Percentiles rank a stretch among this genome's conserved stretches.
phyloP scores from a whole-genome alignment of 2,888 invertebrate species.

The Oasisia sp. region DNA sequence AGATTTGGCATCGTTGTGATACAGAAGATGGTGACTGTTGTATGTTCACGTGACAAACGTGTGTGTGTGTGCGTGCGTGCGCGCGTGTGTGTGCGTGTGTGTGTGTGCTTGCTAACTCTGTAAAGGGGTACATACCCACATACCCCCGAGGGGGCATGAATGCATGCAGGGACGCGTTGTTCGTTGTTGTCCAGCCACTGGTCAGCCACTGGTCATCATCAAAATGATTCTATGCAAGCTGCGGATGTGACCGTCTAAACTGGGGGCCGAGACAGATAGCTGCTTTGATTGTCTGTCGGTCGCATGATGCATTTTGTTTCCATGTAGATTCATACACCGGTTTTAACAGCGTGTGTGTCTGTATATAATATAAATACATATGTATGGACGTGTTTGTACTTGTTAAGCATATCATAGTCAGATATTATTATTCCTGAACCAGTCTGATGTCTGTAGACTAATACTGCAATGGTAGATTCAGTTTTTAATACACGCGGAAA shows the following conservation, averaged over 20 bases:
- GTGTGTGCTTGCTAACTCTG: not conserved
- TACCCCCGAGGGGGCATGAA: not conserved
- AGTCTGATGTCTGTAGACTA: not conserved
- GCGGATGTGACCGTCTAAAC: not conserved
- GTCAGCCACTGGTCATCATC: not conserved
- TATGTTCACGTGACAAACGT: not conserved
- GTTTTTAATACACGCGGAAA: not conserved
- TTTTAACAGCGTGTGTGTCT: not conserved
- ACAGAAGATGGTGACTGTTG: not conserved
- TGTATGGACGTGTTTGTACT: not conserved
- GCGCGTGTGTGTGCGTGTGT: not conserved
- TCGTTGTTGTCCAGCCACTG: not conserved
- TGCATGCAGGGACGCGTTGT: not conserved
- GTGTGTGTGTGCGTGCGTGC: not conserved
- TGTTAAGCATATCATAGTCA: slow-evolving; percentile 17
- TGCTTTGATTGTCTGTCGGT: not conserved
- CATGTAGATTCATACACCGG: not conserved
- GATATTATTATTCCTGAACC: not conserved
- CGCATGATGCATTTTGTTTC: not conserved
- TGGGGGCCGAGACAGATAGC: not conserved
- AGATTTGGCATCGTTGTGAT: not conserved
- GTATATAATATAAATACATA: not conserved
- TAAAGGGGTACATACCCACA: not conserved
- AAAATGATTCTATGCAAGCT: not conserved
- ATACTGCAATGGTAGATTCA: not conserved